These are phyloP conservation scores for Hestina assimilis DNA, from an alignment of 1,140 invertebrate species.

Conservation along the genomic window DNA sequence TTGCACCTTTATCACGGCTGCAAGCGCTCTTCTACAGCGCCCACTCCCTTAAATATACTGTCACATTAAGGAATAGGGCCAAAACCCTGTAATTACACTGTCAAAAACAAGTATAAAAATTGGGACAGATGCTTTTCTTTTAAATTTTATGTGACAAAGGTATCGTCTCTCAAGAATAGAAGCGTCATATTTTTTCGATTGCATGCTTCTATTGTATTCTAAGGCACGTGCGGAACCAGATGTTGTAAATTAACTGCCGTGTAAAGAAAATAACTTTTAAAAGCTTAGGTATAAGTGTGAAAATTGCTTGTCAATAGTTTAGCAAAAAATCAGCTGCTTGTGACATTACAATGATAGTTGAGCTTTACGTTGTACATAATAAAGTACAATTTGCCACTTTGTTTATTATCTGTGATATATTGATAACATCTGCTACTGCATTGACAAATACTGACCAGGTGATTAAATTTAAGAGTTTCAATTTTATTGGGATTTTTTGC, in stretches of 20 bases:
- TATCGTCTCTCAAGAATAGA: neutral
- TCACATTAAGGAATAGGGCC: too few species aligned
- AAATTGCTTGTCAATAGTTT: neutral
- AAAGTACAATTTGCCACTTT: neutral
- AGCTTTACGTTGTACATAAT: neutral
- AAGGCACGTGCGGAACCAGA: conserved; percentile 10
- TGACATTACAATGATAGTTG: neutral
- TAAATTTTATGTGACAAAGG: too few species aligned
- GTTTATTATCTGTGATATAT: neutral
- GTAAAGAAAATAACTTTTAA: neutral
- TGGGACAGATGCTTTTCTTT: too few species aligned
- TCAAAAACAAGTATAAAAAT: too few species aligned
- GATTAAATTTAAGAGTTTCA: too few species aligned
- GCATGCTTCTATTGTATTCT: conserved; percentile 6
- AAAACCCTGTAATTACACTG: too few species aligned
- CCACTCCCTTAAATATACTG: too few species aligned
- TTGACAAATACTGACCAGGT: neutral
- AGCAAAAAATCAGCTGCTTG: neutral
- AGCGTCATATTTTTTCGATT: neutral
- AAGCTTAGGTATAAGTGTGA: neutral
- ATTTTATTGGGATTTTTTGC: too few species aligned
- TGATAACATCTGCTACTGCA: neutral
- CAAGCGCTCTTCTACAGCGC: too few species aligned
- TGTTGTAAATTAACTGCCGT: neutral
- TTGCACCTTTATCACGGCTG: too few species aligned